Conservation (phyloP, 2,113 vertebrate genomes). For the Monarcha castaneiventris region DNA sequence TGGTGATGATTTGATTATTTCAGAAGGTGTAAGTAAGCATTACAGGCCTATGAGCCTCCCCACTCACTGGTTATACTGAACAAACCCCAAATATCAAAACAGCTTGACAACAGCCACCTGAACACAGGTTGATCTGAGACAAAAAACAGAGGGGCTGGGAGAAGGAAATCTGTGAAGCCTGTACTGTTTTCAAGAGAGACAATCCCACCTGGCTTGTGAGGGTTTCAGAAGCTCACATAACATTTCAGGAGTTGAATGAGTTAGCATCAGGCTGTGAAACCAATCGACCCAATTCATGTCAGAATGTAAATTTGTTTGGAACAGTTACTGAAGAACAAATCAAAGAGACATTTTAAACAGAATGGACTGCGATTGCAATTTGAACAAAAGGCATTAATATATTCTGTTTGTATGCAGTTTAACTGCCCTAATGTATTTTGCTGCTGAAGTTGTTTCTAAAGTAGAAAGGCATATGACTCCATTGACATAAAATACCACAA, state of each 20-base stretch:
- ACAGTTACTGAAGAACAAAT: neutral
- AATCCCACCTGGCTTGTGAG: neutral
- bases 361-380: neutral
- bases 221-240: neutral
- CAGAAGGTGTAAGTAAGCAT: neutral
- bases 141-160: neutral
- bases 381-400: neutral
- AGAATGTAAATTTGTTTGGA: neutral
- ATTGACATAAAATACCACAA: neutral
- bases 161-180: neutral
- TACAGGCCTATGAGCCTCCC: neutral
- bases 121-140: neutral
- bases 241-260: neutral
- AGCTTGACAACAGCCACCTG: neutral
- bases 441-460: neutral
- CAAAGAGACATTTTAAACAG: neutral
- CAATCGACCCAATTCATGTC: neutral
- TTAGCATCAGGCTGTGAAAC: neutral
- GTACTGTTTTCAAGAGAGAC: neutral
- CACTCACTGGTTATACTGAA: neutral
- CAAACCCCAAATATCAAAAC: fast-evolving
- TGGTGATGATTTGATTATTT: neutral
- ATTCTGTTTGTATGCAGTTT: neutral
- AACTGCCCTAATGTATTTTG: neutral
- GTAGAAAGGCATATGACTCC: neutral